These are phyloP conservation scores for Hydra vulgaris DNA, from an alignment of 30 jellyfish, hydroid and myxozoan species.

Conservation along the genomic window DNA sequence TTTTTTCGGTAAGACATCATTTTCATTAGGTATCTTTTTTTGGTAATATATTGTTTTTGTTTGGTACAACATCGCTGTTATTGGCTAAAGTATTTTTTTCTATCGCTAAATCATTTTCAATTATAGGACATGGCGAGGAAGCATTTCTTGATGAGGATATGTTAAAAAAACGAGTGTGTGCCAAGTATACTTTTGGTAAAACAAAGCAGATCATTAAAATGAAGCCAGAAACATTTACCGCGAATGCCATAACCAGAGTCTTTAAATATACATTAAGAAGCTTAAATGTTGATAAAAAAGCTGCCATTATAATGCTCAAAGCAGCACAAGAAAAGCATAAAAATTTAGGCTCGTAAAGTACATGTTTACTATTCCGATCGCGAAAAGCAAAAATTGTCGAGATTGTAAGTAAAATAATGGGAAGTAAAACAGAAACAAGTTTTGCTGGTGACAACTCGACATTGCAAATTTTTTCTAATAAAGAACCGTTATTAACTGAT, in stretches of 20 bases:
- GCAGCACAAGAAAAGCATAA: slow-evolving; percentile 68
- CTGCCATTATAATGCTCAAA: slow-evolving; percentile 58
- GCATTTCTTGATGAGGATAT: not conserved
- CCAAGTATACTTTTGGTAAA: slow-evolving; percentile 51
- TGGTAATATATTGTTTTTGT: no score
- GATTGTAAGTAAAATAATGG: slow-evolving; percentile 32
- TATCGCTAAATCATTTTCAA: not conserved
- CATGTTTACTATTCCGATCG: slow-evolving; percentile 65
- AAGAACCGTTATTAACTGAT: not conserved
- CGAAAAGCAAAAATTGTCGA: slow-evolving; percentile 64
- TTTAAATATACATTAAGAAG: slow-evolving; percentile 54
- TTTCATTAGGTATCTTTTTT: no score
- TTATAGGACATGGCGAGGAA: not conserved
- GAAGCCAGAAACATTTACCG: slow-evolving; percentile 57
- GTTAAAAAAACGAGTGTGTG: not conserved
- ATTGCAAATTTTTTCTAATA: slow-evolving; percentile 39
- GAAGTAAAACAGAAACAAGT: slow-evolving; percentile 51
- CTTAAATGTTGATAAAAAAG: slow-evolving; percentile 75
- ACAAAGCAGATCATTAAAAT: slow-evolving; percentile 68
- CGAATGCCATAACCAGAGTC: slow-evolving; percentile 78
- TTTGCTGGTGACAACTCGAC: slow-evolving; percentile 49
- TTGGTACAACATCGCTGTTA: no score
- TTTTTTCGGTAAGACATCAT: no score
- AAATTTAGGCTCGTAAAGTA: slow-evolving; percentile 73
- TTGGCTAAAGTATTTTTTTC: no score